Percentiles rank a stretch among this genome's conserved stretches.
phyloP scores from a whole-genome alignment of 2,797 vertebrate genomes.

The Hemitrygon akajei region DNA sequence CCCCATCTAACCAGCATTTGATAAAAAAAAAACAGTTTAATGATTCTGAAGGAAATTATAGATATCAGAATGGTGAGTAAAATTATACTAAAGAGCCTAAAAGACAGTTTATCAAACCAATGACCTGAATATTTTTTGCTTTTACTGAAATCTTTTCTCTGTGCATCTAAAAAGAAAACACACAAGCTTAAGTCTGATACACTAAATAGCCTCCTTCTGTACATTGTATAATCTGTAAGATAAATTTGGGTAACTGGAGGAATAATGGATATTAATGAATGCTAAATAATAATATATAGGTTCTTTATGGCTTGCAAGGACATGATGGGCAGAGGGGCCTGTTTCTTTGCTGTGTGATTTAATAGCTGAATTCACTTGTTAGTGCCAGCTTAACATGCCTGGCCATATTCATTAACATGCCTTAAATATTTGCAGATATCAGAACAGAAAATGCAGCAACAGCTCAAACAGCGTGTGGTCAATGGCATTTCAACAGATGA shows the following conservation, averaged over 20 bases:
- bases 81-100: neutral
- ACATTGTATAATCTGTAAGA: neutral
- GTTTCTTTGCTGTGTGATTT: no score
- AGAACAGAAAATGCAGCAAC: neutral
- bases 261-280: neutral
- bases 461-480: no score
- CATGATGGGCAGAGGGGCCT: no score
- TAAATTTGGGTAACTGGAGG: neutral
- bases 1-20: no score
- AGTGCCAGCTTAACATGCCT: neutral
- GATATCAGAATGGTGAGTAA: neutral
- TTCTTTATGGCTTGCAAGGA: no score
- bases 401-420: neutral
- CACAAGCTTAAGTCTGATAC: no score
- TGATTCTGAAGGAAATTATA: no score
- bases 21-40: no score
- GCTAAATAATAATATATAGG: no score
- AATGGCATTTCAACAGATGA: no score
- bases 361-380: neutral
- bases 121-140: neutral
- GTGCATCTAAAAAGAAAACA: no score
- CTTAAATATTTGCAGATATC: neutral
- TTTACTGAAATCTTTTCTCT: neutral
- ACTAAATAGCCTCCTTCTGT: no score
- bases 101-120: neutral